Evolutionary conservation across 1,140 invertebrate species (phyloP).

Genomic region (Rhagoletis pomonella): DNA sequence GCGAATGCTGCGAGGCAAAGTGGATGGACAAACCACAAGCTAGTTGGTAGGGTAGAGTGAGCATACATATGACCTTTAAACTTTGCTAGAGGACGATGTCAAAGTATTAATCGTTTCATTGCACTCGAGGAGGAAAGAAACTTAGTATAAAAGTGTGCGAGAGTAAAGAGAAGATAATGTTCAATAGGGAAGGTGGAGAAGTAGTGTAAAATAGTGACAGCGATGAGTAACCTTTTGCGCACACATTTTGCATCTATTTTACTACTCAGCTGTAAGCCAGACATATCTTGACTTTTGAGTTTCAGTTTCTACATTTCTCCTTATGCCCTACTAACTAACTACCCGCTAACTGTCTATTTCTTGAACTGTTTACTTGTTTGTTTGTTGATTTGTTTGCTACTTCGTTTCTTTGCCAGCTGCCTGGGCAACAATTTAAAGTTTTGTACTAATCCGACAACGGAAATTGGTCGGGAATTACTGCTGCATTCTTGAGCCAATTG

Average conservation of each 20-base stretch:
- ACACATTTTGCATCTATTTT: too few relatives aligned
- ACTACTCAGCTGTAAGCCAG: too few relatives aligned
- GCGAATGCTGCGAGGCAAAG: not conserved
- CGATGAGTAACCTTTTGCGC: too few relatives aligned
- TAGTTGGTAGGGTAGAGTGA: not conserved
- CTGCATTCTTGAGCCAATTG: conserved; percentile 43
- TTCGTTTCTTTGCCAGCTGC: not conserved
- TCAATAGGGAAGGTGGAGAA: too few relatives aligned
- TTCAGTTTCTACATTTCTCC: conserved; percentile 10
- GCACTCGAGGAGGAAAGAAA: conserved; percentile 57
- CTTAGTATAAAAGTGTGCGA: too few relatives aligned
- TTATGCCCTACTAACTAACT: not conserved
- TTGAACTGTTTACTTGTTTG: not conserved
- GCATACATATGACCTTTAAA: conserved; percentile 66
- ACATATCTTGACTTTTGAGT: not conserved
- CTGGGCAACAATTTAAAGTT: conserved; percentile 72
- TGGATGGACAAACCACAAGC: conserved; percentile 11
- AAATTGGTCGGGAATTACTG: conserved; percentile 50
- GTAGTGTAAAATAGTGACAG: too few relatives aligned
- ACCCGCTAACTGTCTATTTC: conserved; percentile 5
- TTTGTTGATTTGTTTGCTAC: not conserved
- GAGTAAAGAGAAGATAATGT: not conserved
- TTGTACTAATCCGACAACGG: conserved; percentile 66
- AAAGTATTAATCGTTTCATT: conserved; percentile 73
- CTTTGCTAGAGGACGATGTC: conserved; percentile 73